Percentiles rank a stretch among this genome's conserved stretches.
These are phyloP conservation scores for Plebejus argus DNA, from an alignment of 2,888 invertebrate species.

Conservation along the genomic window DNA sequence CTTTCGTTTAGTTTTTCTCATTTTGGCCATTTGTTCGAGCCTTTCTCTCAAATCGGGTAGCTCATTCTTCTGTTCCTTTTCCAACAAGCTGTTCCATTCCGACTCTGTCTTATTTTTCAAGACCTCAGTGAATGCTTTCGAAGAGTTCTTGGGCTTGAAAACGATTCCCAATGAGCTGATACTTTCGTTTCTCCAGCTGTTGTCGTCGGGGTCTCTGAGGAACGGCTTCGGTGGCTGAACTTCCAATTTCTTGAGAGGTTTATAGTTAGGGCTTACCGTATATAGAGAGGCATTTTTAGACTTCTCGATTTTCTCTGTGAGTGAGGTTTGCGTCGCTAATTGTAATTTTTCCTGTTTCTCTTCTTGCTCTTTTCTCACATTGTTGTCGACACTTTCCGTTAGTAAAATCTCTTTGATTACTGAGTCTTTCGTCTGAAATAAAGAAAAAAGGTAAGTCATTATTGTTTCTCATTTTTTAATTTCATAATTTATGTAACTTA, in stretches of 20 bases:
- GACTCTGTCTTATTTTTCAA: slow-evolving; percentile 72
- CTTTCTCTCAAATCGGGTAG: slow-evolving; percentile 63
- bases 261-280: slow-evolving; percentile 64
- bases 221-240: slow-evolving; percentile 63
- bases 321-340: neutral
- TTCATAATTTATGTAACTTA: neutral
- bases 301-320: slow-evolving; percentile 48
- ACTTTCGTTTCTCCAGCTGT: slow-evolving; percentile 76
- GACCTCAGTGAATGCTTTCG: slow-evolving; percentile 71
- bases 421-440: slow-evolving; percentile 66
- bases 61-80: slow-evolving; percentile 56
- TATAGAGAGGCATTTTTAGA: slow-evolving; percentile 54
- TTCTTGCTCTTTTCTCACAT: slow-evolving; percentile 50
- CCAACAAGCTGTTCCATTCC: slow-evolving; percentile 56
- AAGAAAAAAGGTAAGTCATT: slow-evolving; percentile 33
- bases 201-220: slow-evolving; percentile 70
- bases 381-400: slow-evolving; percentile 56
- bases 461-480: neutral
- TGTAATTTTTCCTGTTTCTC: slow-evolving; percentile 34
- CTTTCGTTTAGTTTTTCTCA: slow-evolving; percentile 67
- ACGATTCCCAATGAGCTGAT: slow-evolving; percentile 73
- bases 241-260: slow-evolving; percentile 69
- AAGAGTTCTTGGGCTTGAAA: slow-evolving; percentile 70
- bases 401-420: slow-evolving; percentile 64
- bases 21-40: slow-evolving; percentile 70